These are phyloP conservation scores for Cercocebus atys DNA, from an alignment of 2,113 vertebrate species.

Conservation along the genomic window DNA sequence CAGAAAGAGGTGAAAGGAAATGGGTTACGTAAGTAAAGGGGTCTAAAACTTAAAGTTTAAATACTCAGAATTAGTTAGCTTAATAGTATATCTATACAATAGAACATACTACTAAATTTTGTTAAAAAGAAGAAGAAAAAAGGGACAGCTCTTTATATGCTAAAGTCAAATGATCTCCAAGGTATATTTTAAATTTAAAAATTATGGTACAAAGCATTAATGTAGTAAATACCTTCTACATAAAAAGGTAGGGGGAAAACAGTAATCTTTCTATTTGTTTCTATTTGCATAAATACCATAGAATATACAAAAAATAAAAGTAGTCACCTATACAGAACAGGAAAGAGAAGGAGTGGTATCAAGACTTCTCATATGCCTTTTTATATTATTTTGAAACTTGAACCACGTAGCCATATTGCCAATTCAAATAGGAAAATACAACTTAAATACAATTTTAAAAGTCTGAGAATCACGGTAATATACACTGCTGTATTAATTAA, in stretches of 20 bases:
- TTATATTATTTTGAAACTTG: slow-evolving; percentile 50
- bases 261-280: neutral
- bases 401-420: neutral
- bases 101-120: neutral
- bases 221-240: neutral
- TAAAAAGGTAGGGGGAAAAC: neutral
- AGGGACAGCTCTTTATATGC: neutral
- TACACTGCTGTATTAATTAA: neutral
- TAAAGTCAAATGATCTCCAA: slow-evolving; percentile 22
- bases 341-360: neutral
- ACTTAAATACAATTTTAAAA: slow-evolving; percentile 21
- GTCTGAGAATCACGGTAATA: neutral
- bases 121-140: neutral
- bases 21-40: neutral
- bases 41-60: slow-evolving; percentile 21
- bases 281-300: slow-evolving; percentile 21
- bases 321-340: neutral
- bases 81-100: neutral
- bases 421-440: slow-evolving; percentile 37
- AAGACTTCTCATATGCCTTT: neutral
- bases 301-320: slow-evolving; percentile 41
- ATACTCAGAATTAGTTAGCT: slow-evolving; percentile 12
- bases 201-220: neutral
- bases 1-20: neutral
- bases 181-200: slow-evolving; percentile 8